Evolutionary conservation across 2,113 vertebrate species (phyloP).

Genomic region (Poicephalus gulielmi): DNA sequence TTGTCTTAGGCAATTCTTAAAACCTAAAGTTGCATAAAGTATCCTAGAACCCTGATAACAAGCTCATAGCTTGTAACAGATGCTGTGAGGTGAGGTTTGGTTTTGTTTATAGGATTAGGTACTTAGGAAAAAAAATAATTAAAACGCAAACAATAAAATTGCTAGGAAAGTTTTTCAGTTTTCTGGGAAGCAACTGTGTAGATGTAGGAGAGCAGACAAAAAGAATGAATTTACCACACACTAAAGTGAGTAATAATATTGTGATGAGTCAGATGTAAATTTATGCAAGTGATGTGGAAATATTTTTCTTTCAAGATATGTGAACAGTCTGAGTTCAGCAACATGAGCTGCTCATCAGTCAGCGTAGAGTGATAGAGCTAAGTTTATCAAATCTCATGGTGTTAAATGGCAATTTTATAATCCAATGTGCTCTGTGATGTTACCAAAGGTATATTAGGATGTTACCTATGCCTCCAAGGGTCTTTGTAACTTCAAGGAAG

Average conservation of each 20-base stretch:
- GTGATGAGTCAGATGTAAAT: not conserved
- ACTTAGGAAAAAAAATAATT: not conserved
- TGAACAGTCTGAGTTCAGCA: not conserved
- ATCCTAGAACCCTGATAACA: not conserved
- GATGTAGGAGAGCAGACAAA: not conserved
- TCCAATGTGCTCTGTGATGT: not conserved
- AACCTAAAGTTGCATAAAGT: not conserved
- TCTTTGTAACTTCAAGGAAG: not conserved
- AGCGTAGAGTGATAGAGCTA: not conserved
- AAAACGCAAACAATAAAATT: rapidly evolving
- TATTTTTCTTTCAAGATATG: not conserved
- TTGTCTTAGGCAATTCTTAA: not conserved
- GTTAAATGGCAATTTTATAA: not conserved
- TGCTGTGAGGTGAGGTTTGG: not conserved
- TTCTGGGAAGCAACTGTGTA: not conserved
- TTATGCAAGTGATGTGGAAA: not conserved
- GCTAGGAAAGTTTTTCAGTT: not conserved
- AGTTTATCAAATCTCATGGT: not conserved
- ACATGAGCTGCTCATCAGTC: not conserved
- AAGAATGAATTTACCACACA: not conserved
- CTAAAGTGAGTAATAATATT: not conserved
- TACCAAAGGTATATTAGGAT: not conserved
- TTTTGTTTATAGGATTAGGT: not conserved
- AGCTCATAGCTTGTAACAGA: not conserved
- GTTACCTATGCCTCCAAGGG: not conserved